Evolutionary conservation across 2,113 vertebrate species (phyloP), one percentile per base, ranked within the genome.

Genomic region (Emydura subglobosa): DNA sequence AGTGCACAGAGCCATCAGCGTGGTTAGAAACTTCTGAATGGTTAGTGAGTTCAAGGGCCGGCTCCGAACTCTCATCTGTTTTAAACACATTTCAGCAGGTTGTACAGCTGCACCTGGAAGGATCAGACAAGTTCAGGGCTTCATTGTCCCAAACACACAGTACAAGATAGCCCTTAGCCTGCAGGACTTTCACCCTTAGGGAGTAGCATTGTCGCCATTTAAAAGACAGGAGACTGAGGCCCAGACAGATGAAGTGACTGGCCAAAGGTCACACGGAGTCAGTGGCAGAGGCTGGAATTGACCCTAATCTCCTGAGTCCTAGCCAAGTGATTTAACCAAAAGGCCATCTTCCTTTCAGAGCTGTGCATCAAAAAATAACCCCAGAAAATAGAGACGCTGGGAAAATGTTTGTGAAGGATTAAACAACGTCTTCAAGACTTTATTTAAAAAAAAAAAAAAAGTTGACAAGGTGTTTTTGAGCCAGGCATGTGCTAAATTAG

Each of bases 401-500:
- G 13, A 82, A 91, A 86, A 86, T 19, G 29, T 74, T 93, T 68
- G 27, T 89, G 65, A 25, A 59, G 27, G 55, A 83, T 14, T 54
- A 83, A 89, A 61, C 47, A 9, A 51, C 72, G 86, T 29, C 94
- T 85, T 47, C 13, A 89, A 59, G 34, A n/a, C 83, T 87, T 50
- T 50, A 8, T 50, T 50, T 5, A 8, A 13, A 51, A 51, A 53
- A 51, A 49, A 83, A 44, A 79, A 47, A 24, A 72, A 93, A 87
- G 10, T 57, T 85, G 34, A 74, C n/a, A 93, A 85, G 7, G 59
- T 88, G 82, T 29, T 82, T 88, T 90, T 81, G 34, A 76, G 82
- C 61, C 88, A 91, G 54, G 85, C 0, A 2, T 95, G 49, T 74
- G 85, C 87, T 83, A 95, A 94, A 96, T 96, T 85, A 94, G 53